These are phyloP conservation scores for Zaprionus inermis DNA, from an alignment of 1,140 invertebrate species.

Conservation along the genomic window DNA sequence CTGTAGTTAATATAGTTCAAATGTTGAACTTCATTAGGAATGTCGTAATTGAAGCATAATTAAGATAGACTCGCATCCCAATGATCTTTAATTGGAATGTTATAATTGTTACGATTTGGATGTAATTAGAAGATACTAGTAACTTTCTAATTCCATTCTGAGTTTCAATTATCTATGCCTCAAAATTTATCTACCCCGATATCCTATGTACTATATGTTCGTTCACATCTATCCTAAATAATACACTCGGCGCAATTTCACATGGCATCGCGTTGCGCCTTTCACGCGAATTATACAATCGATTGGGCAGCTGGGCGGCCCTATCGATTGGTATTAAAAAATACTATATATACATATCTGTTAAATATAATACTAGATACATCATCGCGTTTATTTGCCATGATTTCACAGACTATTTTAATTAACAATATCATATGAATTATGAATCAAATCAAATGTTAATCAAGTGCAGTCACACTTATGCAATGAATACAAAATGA, in stretches of 20 bases:
- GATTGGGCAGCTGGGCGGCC: neutral
- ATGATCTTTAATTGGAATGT: neutral
- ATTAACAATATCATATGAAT: conserved; percentile 35
- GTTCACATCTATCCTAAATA: neutral
- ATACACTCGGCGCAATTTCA: neutral
- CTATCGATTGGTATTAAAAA: conserved; percentile 5
- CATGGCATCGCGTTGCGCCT: neutral
- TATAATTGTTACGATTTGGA: neutral
- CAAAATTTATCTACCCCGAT: neutral
- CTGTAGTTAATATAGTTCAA: no score
- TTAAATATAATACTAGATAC: neutral
- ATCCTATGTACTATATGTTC: neutral
- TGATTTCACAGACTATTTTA: conserved; percentile 24
- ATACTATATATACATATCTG: neutral
- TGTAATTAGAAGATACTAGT: neutral
- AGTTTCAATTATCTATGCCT: neutral
- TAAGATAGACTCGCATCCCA: neutral
- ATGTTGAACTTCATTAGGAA: neutral
- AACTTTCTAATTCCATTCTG: neutral
- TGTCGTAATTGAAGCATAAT: neutral
- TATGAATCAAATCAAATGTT: conserved; percentile 54
- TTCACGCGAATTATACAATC: conserved; percentile 5
- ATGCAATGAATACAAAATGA: conserved; percentile 41
- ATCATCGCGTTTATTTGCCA: neutral
- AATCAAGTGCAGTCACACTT: conserved; percentile 60